Evolutionary conservation across 2,797 vertebrate genomes (phyloP).

Genomic region (Chaetophractus vellerosus): DNA sequence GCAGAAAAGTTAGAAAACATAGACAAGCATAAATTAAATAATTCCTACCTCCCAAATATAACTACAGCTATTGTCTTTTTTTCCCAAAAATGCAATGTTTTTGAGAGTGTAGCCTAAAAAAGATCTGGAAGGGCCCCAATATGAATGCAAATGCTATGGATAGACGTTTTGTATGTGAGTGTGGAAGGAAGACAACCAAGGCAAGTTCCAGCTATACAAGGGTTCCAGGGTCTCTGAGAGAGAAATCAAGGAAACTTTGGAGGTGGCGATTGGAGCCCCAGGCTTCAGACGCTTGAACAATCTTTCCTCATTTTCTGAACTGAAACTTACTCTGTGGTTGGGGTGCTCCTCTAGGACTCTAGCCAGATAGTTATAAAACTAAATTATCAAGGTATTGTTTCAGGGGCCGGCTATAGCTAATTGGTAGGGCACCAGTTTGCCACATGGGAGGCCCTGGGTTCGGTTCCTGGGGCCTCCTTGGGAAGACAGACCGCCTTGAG

Average conservation of each 20-base stretch:
- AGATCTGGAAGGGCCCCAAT: not conserved
- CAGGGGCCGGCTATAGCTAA: no score
- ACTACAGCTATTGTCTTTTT: conserved; percentile 57
- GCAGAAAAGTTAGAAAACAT: not conserved
- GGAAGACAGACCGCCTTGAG: no score
- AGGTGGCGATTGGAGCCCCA: not conserved
- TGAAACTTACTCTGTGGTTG: not conserved
- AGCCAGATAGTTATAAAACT: conserved; percentile 17
- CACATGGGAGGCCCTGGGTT: no score
- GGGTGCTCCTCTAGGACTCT: not conserved
- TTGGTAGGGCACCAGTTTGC: no score
- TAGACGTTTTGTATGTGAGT: not conserved
- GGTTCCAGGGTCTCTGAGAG: not conserved
- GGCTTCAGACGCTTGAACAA: not conserved
- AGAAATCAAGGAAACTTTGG: not conserved
- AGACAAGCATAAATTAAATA: not conserved
- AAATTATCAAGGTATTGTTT: not conserved
- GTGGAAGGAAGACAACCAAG: not conserved
- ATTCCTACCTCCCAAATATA: conserved; percentile 32
- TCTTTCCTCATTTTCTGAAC: not conserved
- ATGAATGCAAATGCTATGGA: not conserved
- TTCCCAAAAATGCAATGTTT: not conserved
- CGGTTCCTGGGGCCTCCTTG: no score
- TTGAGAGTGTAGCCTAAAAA: conserved; percentile 12
- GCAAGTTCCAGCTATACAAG: not conserved